Conservation (phyloP, 2,888 invertebrate genomes). For the Orchesella flavescens region DNA sequence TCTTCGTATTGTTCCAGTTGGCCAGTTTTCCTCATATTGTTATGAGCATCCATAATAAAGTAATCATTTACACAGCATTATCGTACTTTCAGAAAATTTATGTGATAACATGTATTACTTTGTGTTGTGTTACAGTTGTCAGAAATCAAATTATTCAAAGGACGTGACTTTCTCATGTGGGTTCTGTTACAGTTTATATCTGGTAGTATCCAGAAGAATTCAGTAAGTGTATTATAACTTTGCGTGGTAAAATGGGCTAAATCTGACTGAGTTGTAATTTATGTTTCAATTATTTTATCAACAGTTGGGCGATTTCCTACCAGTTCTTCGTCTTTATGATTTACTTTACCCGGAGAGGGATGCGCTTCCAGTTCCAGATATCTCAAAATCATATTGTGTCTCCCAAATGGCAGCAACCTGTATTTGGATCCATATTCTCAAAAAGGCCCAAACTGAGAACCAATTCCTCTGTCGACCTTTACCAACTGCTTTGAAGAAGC, state of each 20-base stretch:
- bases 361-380: constrained; percentile 90
- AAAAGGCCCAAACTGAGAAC: constrained; percentile 92
- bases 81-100: too few relatives aligned
- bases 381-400: constrained; percentile 87
- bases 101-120: background rate
- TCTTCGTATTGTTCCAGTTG: constrained; percentile 94
- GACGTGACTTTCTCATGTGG: constrained; percentile 99
- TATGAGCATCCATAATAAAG: constrained; percentile 88
- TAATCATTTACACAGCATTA: constrained; percentile 73
- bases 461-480: constrained; percentile 83
- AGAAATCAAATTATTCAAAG: constrained; percentile 87
- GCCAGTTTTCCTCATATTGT: constrained; percentile 95
- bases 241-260: too few relatives aligned
- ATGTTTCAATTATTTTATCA: constrained; percentile 72
- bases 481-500: constrained; percentile 86
- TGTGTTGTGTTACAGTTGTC: constrained; percentile 77
- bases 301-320: constrained; percentile 87
- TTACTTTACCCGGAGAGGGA: constrained; percentile 88
- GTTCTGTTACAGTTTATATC: constrained; percentile 96
- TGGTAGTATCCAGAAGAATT: constrained; percentile 95
- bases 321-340: constrained; percentile 92
- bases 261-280: too few relatives aligned
- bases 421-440: constrained; percentile 96
- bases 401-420: constrained; percentile 95
- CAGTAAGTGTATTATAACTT: too few relatives aligned